Conservation (phyloP, 2,888 invertebrate genomes). For the Smittia sp. region DNA sequence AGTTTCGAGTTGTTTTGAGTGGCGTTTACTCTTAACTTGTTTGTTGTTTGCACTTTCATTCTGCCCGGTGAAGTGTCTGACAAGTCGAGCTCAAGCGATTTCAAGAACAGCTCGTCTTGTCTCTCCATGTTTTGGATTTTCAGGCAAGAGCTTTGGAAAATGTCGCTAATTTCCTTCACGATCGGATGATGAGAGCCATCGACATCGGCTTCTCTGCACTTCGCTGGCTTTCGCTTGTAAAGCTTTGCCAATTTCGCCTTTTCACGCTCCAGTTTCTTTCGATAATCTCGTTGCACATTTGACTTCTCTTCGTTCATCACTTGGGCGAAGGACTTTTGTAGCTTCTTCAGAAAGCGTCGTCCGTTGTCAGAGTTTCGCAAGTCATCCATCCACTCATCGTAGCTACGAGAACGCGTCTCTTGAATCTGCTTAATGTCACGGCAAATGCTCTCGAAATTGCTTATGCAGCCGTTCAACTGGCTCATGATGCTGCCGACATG, state of each 20-base stretch:
- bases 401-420: constrained; percentile 44
- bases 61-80: neutral
- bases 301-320: constrained; percentile 16
- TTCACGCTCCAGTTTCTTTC: constrained; percentile 12
- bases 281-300: constrained; percentile 23
- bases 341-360: constrained; percentile 48
- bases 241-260: constrained; percentile 13
- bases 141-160: constrained; percentile 8
- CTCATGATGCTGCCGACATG: constrained; percentile 46
- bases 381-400: constrained; percentile 51
- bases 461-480: constrained; percentile 47
- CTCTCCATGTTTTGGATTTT: constrained; percentile 26
- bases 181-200: neutral
- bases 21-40: too few species aligned
- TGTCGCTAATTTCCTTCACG: constrained; percentile 26
- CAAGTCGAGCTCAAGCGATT: constrained; percentile 18
- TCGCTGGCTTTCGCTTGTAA: neutral
- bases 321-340: constrained; percentile 22
- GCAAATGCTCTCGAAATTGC: constrained; percentile 46
- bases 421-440: constrained; percentile 19
- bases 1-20: neutral
- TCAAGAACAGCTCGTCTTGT: constrained; percentile 21
- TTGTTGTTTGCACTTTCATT: neutral
- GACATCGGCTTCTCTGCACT: too few species aligned
- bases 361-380: constrained; percentile 50